Conservation (phyloP, 2,888 invertebrate species). For the Tachystola acroxantha region DNA sequence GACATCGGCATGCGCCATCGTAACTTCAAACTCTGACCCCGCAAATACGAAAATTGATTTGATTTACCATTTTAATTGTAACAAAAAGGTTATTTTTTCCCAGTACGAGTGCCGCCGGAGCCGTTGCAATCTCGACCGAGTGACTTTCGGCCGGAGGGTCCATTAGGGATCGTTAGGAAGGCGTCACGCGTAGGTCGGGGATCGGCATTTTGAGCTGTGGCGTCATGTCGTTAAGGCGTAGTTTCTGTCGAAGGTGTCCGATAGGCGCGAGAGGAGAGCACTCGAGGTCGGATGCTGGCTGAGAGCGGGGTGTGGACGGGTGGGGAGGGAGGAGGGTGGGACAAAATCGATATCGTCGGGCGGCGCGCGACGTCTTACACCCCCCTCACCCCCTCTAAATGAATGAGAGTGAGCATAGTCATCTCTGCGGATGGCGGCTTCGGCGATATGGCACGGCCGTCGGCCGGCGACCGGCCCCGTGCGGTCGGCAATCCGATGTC, state of each 20-base stretch:
- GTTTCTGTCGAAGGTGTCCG: slow-evolving; percentile 71
- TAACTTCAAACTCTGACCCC: slow-evolving; percentile 73
- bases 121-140: slow-evolving; percentile 73
- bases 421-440: slow-evolving; percentile 71
- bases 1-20: slow-evolving; percentile 42
- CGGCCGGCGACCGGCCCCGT: slow-evolving; percentile 38
- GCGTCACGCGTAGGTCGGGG: slow-evolving; percentile 35
- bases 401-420: slow-evolving; percentile 75
- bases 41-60: slow-evolving; percentile 78
- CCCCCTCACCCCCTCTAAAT: slow-evolving; percentile 66
- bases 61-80: slow-evolving; percentile 78
- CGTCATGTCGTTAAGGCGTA: slow-evolving; percentile 69
- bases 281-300: slow-evolving; percentile 78
- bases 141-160: slow-evolving; percentile 71
- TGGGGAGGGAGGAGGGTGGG: slow-evolving; percentile 57
- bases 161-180: slow-evolving; percentile 60
- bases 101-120: slow-evolving; percentile 48
- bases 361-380: slow-evolving; percentile 75
- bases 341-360: slow-evolving; percentile 76
- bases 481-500: slow-evolving; percentile 38
- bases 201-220: slow-evolving; percentile 70
- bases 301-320: slow-evolving; percentile 47
- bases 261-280: slow-evolving; percentile 76
- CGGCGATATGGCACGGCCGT: slow-evolving; percentile 49
- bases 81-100: slow-evolving; percentile 76